Conservation (phyloP, 2,888 invertebrate species). For the Sesia apiformis region DNA sequence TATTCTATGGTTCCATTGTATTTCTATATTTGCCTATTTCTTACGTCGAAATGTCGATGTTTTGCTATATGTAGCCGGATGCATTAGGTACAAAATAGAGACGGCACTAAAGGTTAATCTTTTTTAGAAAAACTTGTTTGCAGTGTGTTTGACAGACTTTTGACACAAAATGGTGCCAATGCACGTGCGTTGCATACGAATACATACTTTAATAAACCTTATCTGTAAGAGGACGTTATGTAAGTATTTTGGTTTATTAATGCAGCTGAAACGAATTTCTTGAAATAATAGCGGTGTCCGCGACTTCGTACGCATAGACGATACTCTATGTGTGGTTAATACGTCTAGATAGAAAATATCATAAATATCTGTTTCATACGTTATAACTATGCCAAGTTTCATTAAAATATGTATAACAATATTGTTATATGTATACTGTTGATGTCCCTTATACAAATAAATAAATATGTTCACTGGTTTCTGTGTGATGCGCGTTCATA, state of each 20-base stretch:
- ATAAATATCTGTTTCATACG: no score
- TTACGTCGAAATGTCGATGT: background rate
- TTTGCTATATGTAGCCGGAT: background rate
- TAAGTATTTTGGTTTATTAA: background rate
- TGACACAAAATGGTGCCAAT: background rate
- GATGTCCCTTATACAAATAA: no score
- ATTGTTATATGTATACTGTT: no score
- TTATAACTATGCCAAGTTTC: no score
- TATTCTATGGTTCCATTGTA: background rate
- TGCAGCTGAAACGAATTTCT: background rate
- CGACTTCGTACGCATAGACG: no score
- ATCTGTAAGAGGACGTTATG: background rate
- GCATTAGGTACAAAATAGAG: background rate
- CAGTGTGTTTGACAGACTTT: background rate
- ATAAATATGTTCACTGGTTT: no score
- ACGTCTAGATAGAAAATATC: no score
- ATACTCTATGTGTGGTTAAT: no score
- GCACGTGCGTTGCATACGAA: slow-evolving; percentile 19
- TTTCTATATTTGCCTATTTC: background rate
- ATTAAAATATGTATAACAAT: no score
- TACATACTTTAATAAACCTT: slow-evolving; percentile 17
- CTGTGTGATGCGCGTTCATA: no score
- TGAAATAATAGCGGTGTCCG: no score
- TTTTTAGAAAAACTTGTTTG: background rate
- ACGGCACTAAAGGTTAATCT: background rate